Base-by-base conservation (phyloP, 2,797 vertebrate species). In the Leptodactylus fallax region DNA sequence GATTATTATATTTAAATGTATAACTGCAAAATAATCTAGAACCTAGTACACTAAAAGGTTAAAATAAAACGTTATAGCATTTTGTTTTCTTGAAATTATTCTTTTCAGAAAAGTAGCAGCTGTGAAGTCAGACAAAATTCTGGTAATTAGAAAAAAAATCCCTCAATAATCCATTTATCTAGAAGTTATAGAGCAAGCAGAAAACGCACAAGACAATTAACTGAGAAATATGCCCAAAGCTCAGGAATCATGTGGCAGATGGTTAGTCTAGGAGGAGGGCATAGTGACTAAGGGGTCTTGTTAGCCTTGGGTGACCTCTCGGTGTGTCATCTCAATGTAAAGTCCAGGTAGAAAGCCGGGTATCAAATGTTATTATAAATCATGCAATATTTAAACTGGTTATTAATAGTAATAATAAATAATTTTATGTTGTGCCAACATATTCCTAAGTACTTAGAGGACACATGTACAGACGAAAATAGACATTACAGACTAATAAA, bases 201-300 rank as follows among this genome's bases (percentile, higher is more conserved):
- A 86, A 86, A 60, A 89, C 3, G 69, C 87, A 78, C 23, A 87
- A 83, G 81, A 58, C 81, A 89, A 86, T 86, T 82, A 83, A 63
- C 61, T 81, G 6, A 81, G 25, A 67, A 83, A 81, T 67, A 51
- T 58, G 79, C 51, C 47, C 79, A 85, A 89, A 89, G 87, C 87
- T 89, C 88, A 89, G 88, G 79, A 89, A 56, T 89, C 88, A 88
- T 27, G n/a, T 27, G 69, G 61, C 88, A 89, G 88, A 89, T 89
- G 88, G 88, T 86, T 36, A 79, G 36, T 53, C 55, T 78, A 71
- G 11, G 23, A 69, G 60, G 49, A 65, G 79, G 83, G 79, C 65
- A 72, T 4, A 67, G 36, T 47, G 84, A 69, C 17, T 25, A 27
- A 78, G 69, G 78, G 56, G 51, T 51, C 67, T 53, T 25, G 1